These are phyloP conservation scores for Lepidurus packardi DNA, from an alignment of 1,140 invertebrate genomes.

Conservation along the genomic window DNA sequence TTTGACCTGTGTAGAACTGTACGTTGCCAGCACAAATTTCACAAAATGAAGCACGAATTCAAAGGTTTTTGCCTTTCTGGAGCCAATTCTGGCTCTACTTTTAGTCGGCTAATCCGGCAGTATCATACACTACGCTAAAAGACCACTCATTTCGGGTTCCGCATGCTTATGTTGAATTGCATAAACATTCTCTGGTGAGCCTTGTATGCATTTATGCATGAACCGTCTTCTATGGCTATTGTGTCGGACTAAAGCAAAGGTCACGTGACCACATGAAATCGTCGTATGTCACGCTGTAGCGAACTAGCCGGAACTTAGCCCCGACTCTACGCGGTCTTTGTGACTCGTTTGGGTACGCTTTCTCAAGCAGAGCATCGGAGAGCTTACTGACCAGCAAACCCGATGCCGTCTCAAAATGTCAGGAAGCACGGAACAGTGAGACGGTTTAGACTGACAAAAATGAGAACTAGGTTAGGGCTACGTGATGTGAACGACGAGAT, in stretches of 20 bases:
- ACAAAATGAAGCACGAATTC: no score
- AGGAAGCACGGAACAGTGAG: neutral
- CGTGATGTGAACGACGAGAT: neutral
- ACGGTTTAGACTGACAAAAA: neutral
- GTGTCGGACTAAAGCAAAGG: neutral
- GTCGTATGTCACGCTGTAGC: slow-evolving; percentile 12
- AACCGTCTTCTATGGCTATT: neutral
- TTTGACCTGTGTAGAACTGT: no score
- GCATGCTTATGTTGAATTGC: neutral
- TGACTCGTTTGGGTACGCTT: neutral
- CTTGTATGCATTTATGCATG: neutral
- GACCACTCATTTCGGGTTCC: neutral
- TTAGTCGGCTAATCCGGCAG: no score
- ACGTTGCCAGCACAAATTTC: no score
- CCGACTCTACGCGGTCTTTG: neutral
- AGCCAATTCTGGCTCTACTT: no score
- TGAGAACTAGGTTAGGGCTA: neutral
- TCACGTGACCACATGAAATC: neutral
- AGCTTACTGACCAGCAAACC: neutral
- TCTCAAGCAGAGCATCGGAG: neutral
- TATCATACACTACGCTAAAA: neutral
- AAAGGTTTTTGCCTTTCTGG: no score
- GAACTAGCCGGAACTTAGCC: neutral
- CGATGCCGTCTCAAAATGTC: neutral
- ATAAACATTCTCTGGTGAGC: neutral